Base-by-base conservation (phyloP, 2,797 vertebrate genomes). In the Moxostoma hubbsi region DNA sequence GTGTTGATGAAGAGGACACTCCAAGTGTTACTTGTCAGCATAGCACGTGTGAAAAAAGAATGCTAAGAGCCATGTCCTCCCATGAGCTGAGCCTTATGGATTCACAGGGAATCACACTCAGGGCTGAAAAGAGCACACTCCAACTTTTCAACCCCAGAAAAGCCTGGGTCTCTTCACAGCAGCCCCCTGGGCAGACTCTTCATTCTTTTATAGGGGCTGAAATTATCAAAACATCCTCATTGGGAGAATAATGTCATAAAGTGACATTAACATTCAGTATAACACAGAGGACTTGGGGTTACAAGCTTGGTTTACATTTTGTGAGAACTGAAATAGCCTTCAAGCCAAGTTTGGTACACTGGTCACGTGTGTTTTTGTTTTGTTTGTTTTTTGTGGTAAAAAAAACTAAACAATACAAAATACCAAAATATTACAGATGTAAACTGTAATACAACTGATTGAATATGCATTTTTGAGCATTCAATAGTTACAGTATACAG, bases 71-170 rank as follows among this genome's bases (percentile, higher is more conserved):
- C 77, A 75, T 46, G 83, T 85, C 24, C 53, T 86, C 85, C 75
- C 18, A 0, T 49, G 75, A 88, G 80, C 85, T 82, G 16, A 45
- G 85, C 78, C 75, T 78, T 76, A 8, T 50, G 0, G 81, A 62
- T 82, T 68, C 78, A 54, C 46, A 76, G 89, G 88, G 90, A 89
- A 84, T 15, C 85, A 84, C 74, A 59, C 85, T 84, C 87, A 81
- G 92, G 92, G 93, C 93, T 95, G 94, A 95, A 94, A 85, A 96
- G 92, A 89, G 90, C 88, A 86, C 91, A 93, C 94, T 95, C 94
- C 93, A 95, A 91, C 90, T 92, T 95, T 93, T 95, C 93, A 93
- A 79, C 84, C 87, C 61, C 85, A 80, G 83, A 83, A 87, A 89
- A 88, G 88, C 86, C 1, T 16, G 86, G 75, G 90, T 86, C 90